Base-by-base conservation (phyloP, 2,888 invertebrate species). In the Napeogenes inachia region DNA sequence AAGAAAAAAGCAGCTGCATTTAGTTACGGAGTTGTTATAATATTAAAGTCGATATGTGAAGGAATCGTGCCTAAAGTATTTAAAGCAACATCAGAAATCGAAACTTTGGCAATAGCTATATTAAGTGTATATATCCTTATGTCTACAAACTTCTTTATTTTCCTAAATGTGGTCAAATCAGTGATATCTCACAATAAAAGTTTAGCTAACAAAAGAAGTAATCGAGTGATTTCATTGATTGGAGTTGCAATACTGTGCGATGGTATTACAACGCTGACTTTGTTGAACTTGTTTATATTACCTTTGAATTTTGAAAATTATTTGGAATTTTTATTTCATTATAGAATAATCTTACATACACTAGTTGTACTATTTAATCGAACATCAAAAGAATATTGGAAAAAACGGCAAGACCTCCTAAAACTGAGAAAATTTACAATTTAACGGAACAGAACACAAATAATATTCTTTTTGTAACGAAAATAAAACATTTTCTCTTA, bases 361-460 rank as follows among this genome's bases (percentile, higher is more conserved):
- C 13, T 62, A 21, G 50, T 69, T 12, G 42, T 69, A 2, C 13
- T 69, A 13, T 63, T 70, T 8, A 71, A 67, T 54, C 61, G 57
- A 59, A 65, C 53, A 8, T 71, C 71, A 3, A 67, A 64, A 33
- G 53, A 65, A 13, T 59, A 62, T 54, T 69, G 69, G 71, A 63
- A 64, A 13, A 64, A 33, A 45, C 56, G 57, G n/a, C 12, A 13
- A 4, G 47, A 47, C 6, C 47, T 47, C 8, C 12, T 47, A 8
- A 47, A 47, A 13, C 21, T 47, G n/a, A 47, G 47, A 47, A 47
- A 47, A 12, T 47, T 47, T 35, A 35, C 4, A 4, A 35, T 35
- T 35, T 35, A 35, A 35, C 6, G 35, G 1, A 35, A 35, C 4
- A 35, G 1, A 35, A 35, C 4, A 35, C 35, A 35, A 35, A 35